A percentile compares a stretch with the other conserved stretches of the same genome.
These are phyloP conservation scores for Pipa parva DNA, from an alignment of 2,113 vertebrate species.

Conservation along the genomic window DNA sequence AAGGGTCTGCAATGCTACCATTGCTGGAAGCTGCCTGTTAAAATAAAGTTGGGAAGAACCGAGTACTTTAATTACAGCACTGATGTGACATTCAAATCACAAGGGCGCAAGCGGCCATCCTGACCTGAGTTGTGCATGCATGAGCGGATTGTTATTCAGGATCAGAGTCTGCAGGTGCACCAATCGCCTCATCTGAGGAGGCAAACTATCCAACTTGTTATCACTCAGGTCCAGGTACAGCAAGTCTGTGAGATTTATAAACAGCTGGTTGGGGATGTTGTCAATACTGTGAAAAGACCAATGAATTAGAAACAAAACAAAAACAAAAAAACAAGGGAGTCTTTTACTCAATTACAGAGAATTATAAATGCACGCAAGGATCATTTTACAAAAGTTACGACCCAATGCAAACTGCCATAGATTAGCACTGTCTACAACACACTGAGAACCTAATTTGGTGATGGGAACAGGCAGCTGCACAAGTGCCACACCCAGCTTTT, in stretches of 20 bases:
- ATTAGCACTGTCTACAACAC: too few species aligned
- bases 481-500: too few species aligned
- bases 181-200: slow-evolving; percentile 93
- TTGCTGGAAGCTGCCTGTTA: slow-evolving; percentile 88
- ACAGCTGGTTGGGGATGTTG: slow-evolving; percentile 92
- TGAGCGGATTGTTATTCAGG: slow-evolving; percentile 88
- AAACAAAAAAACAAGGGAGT: too few species aligned
- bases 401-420: too few species aligned
- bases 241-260: slow-evolving; percentile 97
- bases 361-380: too few species aligned
- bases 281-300: slow-evolving; percentile 69
- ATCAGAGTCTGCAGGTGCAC: slow-evolving; percentile 91
- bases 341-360: too few species aligned
- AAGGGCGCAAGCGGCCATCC: rapidly evolving
- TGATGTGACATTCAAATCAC: too few species aligned
- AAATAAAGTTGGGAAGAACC: too few species aligned
- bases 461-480: too few species aligned
- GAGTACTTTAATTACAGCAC: background rate
- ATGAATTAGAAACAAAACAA: too few species aligned
- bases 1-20: slow-evolving; percentile 88
- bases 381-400: too few species aligned
- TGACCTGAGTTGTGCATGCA: slow-evolving; percentile 92
- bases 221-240: slow-evolving; percentile 92
- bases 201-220: slow-evolving; percentile 93
- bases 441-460: too few species aligned